phyloP scores from a whole-genome alignment of 2,888 invertebrate genomes.

The Lycia hirtaria region DNA sequence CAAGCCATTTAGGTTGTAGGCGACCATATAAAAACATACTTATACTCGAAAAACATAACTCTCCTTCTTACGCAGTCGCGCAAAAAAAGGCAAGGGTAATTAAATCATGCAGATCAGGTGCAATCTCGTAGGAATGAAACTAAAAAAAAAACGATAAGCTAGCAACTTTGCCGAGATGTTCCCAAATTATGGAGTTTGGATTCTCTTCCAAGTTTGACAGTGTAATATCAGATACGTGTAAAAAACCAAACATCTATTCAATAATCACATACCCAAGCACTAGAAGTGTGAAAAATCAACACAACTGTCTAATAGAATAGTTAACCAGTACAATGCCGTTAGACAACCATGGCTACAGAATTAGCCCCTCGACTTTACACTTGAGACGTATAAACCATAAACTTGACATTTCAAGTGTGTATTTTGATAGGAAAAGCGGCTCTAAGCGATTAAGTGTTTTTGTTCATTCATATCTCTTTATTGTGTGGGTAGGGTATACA shows the following conservation, averaged over 20 bases:
- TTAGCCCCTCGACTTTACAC: slow-evolving; percentile 3
- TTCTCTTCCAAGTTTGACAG: no score
- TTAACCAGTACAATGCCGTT: slow-evolving; percentile 24
- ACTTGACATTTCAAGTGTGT: slow-evolving; percentile 1
- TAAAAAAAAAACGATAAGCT: no score
- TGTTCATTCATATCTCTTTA: no score
- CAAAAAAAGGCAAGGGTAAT: no score
- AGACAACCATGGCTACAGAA: neutral
- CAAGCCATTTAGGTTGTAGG: no score
- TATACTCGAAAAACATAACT: no score
- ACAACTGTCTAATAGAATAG: slow-evolving; percentile 15
- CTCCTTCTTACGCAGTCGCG: no score
- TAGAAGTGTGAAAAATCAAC: slow-evolving; percentile 22
- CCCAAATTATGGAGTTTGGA: no score
- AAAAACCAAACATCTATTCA: slow-evolving; percentile 5
- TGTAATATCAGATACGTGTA: neutral
- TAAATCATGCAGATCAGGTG: no score
- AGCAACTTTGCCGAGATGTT: no score
- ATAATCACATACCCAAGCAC: slow-evolving; percentile 16
- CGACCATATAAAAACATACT: no score
- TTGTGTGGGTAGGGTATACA: neutral
- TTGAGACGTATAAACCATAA: neutral
- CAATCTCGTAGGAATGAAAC: no score
- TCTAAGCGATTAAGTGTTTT: neutral
- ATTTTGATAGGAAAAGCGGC: neutral